Percentiles rank a stretch among this genome's conserved stretches.
Conservation (phyloP, 1,140 invertebrate genomes). For the Agrilus planipennis region DNA sequence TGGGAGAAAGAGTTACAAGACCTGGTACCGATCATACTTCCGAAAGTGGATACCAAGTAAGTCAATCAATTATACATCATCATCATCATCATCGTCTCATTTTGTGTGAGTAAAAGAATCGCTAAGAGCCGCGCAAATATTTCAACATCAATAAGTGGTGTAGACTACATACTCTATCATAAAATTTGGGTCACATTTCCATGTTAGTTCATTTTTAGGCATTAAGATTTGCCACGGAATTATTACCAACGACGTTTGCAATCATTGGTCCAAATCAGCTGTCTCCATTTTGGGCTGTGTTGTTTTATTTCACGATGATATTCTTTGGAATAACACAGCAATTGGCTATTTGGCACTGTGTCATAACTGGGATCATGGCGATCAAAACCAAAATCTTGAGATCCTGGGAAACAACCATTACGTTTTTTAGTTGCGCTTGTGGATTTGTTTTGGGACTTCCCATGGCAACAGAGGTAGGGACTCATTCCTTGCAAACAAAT, state of each 20-base stretch:
- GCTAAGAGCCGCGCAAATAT: too few species aligned
- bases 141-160: too few species aligned
- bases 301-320: constrained; percentile 76
- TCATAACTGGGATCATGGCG: constrained; percentile 67
- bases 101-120: too few species aligned
- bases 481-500: neutral
- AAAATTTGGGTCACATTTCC: too few species aligned
- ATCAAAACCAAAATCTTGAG: constrained; percentile 58
- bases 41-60: constrained; percentile 63
- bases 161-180: too few species aligned
- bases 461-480: constrained; percentile 74
- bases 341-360: constrained; percentile 53
- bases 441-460: constrained; percentile 76
- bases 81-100: neutral
- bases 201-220: constrained; percentile 37
- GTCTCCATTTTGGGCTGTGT: constrained; percentile 74
- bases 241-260: constrained; percentile 72
- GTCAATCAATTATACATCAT: neutral
- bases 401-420: constrained; percentile 73
- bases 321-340: constrained; percentile 78
- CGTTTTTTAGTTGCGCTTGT: constrained; percentile 71
- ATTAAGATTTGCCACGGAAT: constrained; percentile 68
- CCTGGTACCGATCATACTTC: constrained; percentile 39
- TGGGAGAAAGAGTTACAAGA: constrained; percentile 54
- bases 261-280: constrained; percentile 53